These are phyloP conservation scores for Megamerina dolium DNA, from an alignment of 2,888 invertebrate genomes.

Conservation along the genomic window DNA sequence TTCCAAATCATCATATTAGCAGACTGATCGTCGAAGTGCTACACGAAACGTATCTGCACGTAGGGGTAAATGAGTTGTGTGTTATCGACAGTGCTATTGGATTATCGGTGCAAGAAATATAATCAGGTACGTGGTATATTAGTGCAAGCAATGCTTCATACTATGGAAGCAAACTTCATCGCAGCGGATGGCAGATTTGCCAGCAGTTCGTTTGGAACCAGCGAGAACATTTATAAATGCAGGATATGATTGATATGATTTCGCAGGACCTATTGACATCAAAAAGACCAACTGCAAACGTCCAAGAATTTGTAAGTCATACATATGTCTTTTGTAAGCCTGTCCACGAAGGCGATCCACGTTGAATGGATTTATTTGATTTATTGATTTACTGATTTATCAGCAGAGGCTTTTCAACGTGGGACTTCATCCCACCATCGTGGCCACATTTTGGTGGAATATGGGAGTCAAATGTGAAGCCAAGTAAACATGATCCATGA, in stretches of 20 bases:
- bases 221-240: slow-evolving; percentile 1
- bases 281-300: slow-evolving; percentile 5
- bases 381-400: slow-evolving; percentile 4
- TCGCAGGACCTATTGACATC: slow-evolving; percentile 10
- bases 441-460: slow-evolving; percentile 10
- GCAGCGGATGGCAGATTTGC: slow-evolving; percentile 2
- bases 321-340: slow-evolving; percentile 8
- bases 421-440: slow-evolving; percentile 16
- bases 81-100: neutral
- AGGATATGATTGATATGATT: slow-evolving; percentile 12
- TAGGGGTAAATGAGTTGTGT: neutral
- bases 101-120: slow-evolving; percentile 1
- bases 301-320: slow-evolving; percentile 4
- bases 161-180: neutral
- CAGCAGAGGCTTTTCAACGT: slow-evolving; percentile 3
- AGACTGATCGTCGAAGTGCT: slow-evolving; percentile 1
- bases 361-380: too few relatives aligned
- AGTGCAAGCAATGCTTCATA: neutral
- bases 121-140: slow-evolving; percentile 3
- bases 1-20: neutral
- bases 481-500: slow-evolving; percentile 8
- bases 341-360: too few relatives aligned
- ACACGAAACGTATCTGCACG: slow-evolving; percentile 2
- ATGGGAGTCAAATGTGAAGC: too few relatives aligned
- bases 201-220: slow-evolving; percentile 4